phyloP scores from a whole-genome alignment of 2,113 vertebrate genomes.

The Megaleporinus macrocephalus region DNA sequence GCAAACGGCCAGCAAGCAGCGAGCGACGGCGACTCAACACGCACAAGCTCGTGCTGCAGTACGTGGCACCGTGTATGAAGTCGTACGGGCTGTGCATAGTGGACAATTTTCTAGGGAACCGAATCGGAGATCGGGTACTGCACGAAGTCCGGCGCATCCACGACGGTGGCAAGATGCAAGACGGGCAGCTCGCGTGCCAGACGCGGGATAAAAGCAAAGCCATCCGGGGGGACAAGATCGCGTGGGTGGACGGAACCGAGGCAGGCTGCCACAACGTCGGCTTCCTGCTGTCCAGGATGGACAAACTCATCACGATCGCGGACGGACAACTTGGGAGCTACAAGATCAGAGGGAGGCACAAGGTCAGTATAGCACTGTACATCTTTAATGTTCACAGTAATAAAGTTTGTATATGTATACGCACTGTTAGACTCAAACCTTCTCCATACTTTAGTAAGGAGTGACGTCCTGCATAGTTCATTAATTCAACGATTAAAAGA shows the following conservation, averaged over 20 bases:
- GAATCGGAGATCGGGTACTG: slow-evolving; percentile 64
- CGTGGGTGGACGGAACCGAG: slow-evolving; percentile 71
- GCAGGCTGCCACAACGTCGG: slow-evolving; percentile 67
- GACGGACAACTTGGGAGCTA: slow-evolving; percentile 70
- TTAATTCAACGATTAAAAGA: too few species aligned
- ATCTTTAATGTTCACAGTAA: not conserved
- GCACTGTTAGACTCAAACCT: too few species aligned
- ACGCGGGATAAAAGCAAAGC: slow-evolving; percentile 54
- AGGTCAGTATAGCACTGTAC: slow-evolving; percentile 62
- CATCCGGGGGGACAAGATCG: slow-evolving; percentile 71
- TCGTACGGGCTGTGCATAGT: slow-evolving; percentile 69
- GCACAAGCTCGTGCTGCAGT: slow-evolving; percentile 64
- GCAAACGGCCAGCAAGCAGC: slow-evolving; percentile 48
- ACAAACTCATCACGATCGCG: slow-evolving; percentile 67
- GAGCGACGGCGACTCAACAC: slow-evolving; percentile 57
- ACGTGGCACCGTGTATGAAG: slow-evolving; percentile 68
- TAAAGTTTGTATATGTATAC: too few species aligned
- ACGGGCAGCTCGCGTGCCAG: slow-evolving; percentile 66
- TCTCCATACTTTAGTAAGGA: too few species aligned
- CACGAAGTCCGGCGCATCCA: slow-evolving; percentile 67
- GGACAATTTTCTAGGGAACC: slow-evolving; percentile 69
- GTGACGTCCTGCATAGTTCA: too few species aligned
- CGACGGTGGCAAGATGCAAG: slow-evolving; percentile 61
- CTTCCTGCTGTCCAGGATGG: slow-evolving; percentile 67
- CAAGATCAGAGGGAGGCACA: slow-evolving; percentile 72